Evolutionary conservation across 1,140 invertebrate species (phyloP), one percentile per base, ranked within the genome.

Genomic region (Drosophila sucinea): DNA sequence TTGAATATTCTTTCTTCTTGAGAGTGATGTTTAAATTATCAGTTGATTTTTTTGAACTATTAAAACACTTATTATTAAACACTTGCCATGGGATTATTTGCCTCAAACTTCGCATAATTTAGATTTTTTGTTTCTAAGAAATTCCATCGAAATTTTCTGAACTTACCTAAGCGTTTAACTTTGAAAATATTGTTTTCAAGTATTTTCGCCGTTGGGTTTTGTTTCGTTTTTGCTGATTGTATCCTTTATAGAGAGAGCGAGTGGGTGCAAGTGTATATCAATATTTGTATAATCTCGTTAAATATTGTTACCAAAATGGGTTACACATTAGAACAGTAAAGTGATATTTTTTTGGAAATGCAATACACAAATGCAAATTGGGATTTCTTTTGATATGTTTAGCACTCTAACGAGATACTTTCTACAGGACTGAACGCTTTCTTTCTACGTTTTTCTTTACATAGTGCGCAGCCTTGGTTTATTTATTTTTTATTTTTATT

Each of bases 381-480:
- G 60, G 70, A 44, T 62, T 77, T 66, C 68, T 71, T 74, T 81
- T 68, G 79, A 76, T 86, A 86, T 82, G 68, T 85, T 78, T 67
- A 70, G 72, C 67, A 75, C 75, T 74, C n/a, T 61, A 23, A 33
- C 30, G 51, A 73, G 70, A 76, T 68, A 72, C 67, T 70, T 73
- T 51, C 44, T 51, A 51, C 25, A 23, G 44, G 56, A 58, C 56
- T 58, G 56, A 25, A 33, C 56, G 23, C 32, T 35, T 10, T 25
- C 4, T 38, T 10, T 38, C 35, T 10, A 11, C 10, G 33, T 35
- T 17, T 32, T 33, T 35, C 33, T 58, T 58, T 58, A 58, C 56
- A 58, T 58, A 58, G 32, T 58, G 56, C 32, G 17, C 32, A 11
- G 56, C 17, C 56, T 58, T 51, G 44, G 44, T 51, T 51, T 51